These are phyloP conservation scores for Plagodis pulveraria DNA, from an alignment of 2,888 invertebrate genomes.

Conservation along the genomic window DNA sequence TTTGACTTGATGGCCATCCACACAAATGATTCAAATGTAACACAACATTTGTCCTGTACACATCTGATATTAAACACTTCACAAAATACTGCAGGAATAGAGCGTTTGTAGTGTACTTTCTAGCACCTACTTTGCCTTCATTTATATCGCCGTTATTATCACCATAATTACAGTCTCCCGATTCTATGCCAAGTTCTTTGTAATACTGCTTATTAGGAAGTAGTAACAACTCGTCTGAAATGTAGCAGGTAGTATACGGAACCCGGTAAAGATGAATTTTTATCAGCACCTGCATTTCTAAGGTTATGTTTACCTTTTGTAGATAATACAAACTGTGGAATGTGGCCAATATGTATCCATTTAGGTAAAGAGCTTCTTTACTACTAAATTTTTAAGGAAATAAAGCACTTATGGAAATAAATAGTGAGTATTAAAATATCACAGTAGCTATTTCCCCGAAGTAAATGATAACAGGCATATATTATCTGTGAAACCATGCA, in stretches of 20 bases:
- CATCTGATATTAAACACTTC: constrained; percentile 62
- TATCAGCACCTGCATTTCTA: constrained; percentile 63
- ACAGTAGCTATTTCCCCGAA: no score
- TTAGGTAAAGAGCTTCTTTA: background rate
- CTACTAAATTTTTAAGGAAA: background rate
- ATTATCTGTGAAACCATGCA: no score
- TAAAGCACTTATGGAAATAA: no score
- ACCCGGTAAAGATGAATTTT: constrained; percentile 62
- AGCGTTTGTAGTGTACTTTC: constrained; percentile 56
- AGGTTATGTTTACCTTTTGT: constrained; percentile 36
- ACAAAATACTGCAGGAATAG: constrained; percentile 69
- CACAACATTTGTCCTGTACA: constrained; percentile 64
- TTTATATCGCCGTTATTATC: constrained; percentile 41
- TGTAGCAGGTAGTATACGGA: constrained; percentile 62
- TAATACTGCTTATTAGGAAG: constrained; percentile 56
- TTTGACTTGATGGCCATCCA: constrained; percentile 52
- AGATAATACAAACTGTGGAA: background rate
- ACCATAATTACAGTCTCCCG: constrained; percentile 50
- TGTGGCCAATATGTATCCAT: no score
- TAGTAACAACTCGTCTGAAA: constrained; percentile 57
- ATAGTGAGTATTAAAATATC: no score
- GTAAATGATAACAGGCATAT: no score
- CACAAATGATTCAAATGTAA: constrained; percentile 54
- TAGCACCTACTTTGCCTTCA: constrained; percentile 39
- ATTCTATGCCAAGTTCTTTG: constrained; percentile 58